Base-by-base conservation (phyloP, 2,797 vertebrate species). In the Myoxocephalus aenaeus region DNA sequence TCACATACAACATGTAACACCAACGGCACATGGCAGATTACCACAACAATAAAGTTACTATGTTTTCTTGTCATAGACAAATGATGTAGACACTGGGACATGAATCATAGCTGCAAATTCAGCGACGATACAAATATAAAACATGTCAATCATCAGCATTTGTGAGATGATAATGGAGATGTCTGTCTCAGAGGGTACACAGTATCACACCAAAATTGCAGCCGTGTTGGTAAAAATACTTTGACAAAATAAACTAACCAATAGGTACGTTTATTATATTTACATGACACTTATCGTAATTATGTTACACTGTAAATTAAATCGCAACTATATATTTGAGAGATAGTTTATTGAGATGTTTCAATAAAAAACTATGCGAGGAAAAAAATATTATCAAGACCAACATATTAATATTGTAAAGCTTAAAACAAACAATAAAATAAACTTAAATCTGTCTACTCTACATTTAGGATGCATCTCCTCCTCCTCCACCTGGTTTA, bases 51-150 rank as follows among this genome's bases (percentile, higher is more conserved):
- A 15, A 22, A 58, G 12, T 6, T 15, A 10, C 14, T 4, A 14
- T 4, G n/a, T 44, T 15, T 56, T 17, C 10, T 32, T 8, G n/a
- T n/a, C 11, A 14, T 12, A 69, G 14, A 29, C 10, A 53, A 50
- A 42, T 57, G 27, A 38, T 27, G n/a, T 8, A 7, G 36, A 75
- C 18, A 8, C 46, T 20, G 6, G 6, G 50, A 53, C 2, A 25
- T 13, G 1, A 73, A 81, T 79, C 58, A 34, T 34, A 69, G 58
- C 51, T 53, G 51, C 51, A 73, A 73, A 81, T 76, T 53, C 1
- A 54, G 38, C 44, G 18, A 50, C 18, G 9, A 20, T 2, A 51
- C 61, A 80, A 64, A 13, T 51, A 74, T 38, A 65, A 68, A 27
- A 22, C 48, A 22, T 53, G 29, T 51, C 36, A 70, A 2, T 70